Conservation (phyloP, 2,888 invertebrate genomes). For the Plebejus melissa region DNA sequence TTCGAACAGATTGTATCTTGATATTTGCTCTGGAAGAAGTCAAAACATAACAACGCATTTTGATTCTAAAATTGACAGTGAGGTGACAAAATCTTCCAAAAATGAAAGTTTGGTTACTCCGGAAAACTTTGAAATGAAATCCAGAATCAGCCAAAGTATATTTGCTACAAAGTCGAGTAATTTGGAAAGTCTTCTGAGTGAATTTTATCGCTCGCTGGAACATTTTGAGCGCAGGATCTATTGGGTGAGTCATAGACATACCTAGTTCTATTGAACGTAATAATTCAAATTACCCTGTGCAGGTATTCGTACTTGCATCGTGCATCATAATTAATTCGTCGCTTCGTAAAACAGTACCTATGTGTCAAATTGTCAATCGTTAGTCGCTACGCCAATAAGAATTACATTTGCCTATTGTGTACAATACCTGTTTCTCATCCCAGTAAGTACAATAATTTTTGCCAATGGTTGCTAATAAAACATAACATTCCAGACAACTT, state of each 20-base stretch:
- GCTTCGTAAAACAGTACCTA: background rate
- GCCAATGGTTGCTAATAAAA: background rate
- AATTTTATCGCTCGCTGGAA: conserved; percentile 40
- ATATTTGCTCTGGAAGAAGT: background rate
- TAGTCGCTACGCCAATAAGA: background rate
- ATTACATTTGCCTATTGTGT: background rate
- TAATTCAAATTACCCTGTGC: too few relatives aligned
- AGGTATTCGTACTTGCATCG: background rate
- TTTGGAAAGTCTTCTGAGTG: conserved; percentile 1
- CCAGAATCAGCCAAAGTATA: background rate
- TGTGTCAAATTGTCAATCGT: background rate
- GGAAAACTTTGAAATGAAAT: background rate
- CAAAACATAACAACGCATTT: background rate
- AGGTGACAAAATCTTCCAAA: background rate
- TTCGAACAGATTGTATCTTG: background rate
- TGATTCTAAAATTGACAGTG: background rate
- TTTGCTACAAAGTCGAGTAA: background rate
- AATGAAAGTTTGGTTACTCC: background rate
- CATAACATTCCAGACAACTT: conserved; percentile 50
- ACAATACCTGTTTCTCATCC: background rate
- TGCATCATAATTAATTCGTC: background rate
- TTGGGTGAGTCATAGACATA: conserved; percentile 39
- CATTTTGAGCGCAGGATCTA: conserved; percentile 48
- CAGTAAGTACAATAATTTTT: background rate
- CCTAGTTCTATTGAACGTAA: background rate